Evolutionary conservation across 2,113 vertebrate species (phyloP), one percentile per base, ranked within the genome.

Genomic region (Dasyurus viverrinus): DNA sequence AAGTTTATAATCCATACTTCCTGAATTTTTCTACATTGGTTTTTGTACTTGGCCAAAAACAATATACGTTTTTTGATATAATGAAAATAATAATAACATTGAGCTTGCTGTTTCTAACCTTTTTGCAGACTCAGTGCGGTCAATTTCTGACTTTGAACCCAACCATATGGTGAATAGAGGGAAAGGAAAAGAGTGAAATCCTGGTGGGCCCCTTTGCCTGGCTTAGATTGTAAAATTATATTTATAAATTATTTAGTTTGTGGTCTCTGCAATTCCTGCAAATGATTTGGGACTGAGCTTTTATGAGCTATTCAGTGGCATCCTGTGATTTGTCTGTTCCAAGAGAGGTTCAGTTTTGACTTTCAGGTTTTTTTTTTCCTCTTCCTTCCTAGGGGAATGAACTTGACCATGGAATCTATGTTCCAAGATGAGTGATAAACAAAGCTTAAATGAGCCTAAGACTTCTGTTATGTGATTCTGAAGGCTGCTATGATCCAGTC

Each of bases 171-270:
- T 90, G 25, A 26, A 52, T 26, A 50, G 89, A 90, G 89, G 47
- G 25, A 90, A 90, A 90, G 89, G 47, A 90, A 90, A 26, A 90
- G 12, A 24, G 48, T 27, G 27, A 90, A 90, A 90, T 52, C 89
- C 89, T 90, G 47, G 89, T 90, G 89, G 89, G 89, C 89, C 89
- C 89, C 89, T 90, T 90, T 50, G 47, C 89, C 9, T 90, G 89
- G 89, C 25, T 90, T 90, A 90, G 89, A 90, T 90, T 90, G 48
- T 50, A 90, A 90, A 90, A 90, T 90, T 90, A 90, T 90, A 90
- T 90, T 90, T 90, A 90, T 90, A 90, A 90, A 90, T 90, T 90
- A 90, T 90, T 90, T 90, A 90, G 89, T 90, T 90, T 90, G 89
- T 90, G 89, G 89, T 90, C 47, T 90, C 89, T 90, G 89, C 48